These are phyloP conservation scores for Arnoldichthys spilopterus DNA, from an alignment of 2,797 vertebrate species.

Conservation along the genomic window DNA sequence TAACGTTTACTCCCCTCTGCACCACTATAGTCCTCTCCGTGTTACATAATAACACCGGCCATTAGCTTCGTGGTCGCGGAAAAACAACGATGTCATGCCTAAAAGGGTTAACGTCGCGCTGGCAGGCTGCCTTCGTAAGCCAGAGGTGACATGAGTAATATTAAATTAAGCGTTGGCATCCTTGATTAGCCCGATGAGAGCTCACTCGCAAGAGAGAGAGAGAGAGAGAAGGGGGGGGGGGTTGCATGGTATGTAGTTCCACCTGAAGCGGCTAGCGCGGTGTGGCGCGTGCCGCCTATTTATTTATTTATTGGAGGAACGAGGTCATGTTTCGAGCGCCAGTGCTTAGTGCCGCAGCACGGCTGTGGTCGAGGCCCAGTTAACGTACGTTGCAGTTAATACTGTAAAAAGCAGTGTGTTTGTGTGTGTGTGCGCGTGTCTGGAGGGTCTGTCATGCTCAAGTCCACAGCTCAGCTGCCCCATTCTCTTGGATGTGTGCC, in stretches of 20 bases:
- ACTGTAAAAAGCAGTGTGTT: too few relatives aligned
- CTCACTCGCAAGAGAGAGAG: neutral
- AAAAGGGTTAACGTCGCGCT: neutral
- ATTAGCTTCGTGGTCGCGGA: conserved; percentile 10
- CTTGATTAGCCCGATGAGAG: neutral
- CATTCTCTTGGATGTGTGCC: neutral
- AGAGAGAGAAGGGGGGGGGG: too few relatives aligned
- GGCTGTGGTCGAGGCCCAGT: too few relatives aligned
- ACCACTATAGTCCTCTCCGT: conserved; percentile 16
- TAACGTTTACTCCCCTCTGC: conserved; percentile 32
- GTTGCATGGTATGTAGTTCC: neutral
- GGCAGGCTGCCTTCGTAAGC: neutral
- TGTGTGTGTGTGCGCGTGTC: too few relatives aligned
- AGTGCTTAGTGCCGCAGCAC: too few relatives aligned
- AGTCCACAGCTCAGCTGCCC: neutral
- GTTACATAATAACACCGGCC: conserved; percentile 50
- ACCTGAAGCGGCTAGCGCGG: neutral
- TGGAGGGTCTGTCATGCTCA: too few relatives aligned
- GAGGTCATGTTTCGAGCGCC: conserved; percentile 43
- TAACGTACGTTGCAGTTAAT: too few relatives aligned
- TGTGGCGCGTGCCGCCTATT: conserved; percentile 6
- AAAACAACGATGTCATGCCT: neutral
- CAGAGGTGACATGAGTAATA: neutral
- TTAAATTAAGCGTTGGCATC: neutral
- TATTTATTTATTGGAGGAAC: conserved; percentile 45